Evolutionary conservation across 2,888 invertebrate species (phyloP).

Genomic region (Nemurella pictetii): DNA sequence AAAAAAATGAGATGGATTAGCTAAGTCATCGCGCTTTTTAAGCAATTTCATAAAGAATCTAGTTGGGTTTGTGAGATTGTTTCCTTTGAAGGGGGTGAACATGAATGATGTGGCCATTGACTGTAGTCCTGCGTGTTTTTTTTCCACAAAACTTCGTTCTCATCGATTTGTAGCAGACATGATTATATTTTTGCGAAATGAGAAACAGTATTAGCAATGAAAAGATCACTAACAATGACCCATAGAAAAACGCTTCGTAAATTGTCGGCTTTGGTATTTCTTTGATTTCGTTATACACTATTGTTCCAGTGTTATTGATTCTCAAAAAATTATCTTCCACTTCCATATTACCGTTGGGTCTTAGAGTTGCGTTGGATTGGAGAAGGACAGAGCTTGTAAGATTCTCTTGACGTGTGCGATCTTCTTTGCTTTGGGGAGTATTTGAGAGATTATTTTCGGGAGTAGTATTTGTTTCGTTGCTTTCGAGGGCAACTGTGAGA

Average conservation of each 20-base stretch:
- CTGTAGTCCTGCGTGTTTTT: not conserved
- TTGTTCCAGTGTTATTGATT: not conserved
- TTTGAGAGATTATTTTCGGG: not conserved
- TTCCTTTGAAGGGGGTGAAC: not conserved
- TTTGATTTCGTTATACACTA: not conserved
- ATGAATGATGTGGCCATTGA: not conserved
- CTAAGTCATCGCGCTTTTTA: no score
- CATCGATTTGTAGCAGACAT: not conserved
- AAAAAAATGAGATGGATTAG: no score
- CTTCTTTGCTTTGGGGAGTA: not conserved
- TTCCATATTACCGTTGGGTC: not conserved
- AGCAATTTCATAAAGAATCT: not conserved
- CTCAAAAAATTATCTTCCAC: not conserved
- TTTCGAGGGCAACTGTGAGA: not conserved
- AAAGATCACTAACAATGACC: not conserved
- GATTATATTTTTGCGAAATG: slow-evolving; percentile 9
- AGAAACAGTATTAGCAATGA: not conserved
- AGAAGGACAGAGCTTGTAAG: not conserved
- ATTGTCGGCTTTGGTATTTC: not conserved
- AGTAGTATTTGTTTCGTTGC: not conserved
- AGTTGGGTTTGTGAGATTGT: not conserved
- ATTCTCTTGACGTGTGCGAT: no score
- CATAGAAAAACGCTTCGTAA: not conserved
- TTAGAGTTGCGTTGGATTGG: not conserved
- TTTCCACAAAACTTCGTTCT: not conserved